Base-by-base conservation (phyloP, 2,797 vertebrate genomes). In the Novumbra hubbsi region DNA sequence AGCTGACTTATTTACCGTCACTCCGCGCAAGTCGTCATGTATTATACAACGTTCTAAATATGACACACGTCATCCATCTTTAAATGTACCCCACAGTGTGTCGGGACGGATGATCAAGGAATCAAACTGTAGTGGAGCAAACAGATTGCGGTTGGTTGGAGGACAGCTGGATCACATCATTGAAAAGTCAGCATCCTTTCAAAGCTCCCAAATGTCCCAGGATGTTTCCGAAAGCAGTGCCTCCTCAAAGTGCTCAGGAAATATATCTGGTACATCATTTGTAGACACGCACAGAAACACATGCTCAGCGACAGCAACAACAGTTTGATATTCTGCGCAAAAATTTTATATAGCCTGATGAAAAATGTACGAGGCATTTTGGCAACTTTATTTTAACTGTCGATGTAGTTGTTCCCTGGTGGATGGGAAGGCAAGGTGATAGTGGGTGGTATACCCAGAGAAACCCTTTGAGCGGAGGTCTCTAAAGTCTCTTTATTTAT, bases 1-100 rank as follows among this genome's bases (percentile, higher is more conserved):
- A 28, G 70, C 67, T 62, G 70, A 34, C 32, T 24, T 3, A 24
- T 38, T 71, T 71, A n/a, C 70, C 32, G 49, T 34, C 50, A 30
- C 50, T 71, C 50, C 21, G 50, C 21, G 70, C 70, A 34, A 41
- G 70, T 41, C 30, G n/a, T 41, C 32, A 41, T 60, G 52, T 28
- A 69, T 27, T 69, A 69, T 15, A 62, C 52, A 4, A 21, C 2
- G 11, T 48, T 49, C 41, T 15, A 24, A 24, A 68, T 48, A 28
- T 49, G 7, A 64, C 27, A 64, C 5, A 28, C 28, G 27, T 64
- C 62, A 30, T 27, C 60, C 24, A 27, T 63, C 60, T 15, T 63
- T 28, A 63, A 63, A 28, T 27, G 12, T 16, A 63, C 60, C 27
- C 21, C 27, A 28, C 52, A 16, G 60, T 63, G 27, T 5, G 60